phyloP scores from a whole-genome alignment of 2,888 invertebrate species.

The Philaethria dido region DNA sequence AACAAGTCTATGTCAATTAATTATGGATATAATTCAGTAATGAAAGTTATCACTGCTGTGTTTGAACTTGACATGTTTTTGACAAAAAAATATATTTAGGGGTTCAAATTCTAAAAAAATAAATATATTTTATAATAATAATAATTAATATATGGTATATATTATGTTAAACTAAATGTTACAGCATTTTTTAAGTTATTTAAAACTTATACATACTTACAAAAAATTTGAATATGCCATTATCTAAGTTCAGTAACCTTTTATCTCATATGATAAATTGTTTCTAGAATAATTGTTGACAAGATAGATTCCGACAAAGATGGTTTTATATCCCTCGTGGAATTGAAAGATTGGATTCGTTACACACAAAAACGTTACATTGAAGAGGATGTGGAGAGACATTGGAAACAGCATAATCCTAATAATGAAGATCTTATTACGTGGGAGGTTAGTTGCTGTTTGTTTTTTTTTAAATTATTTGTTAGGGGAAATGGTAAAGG shows the following conservation, averaged over 20 bases:
- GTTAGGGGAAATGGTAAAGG: no score
- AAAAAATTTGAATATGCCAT: constrained; percentile 10
- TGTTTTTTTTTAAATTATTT: neutral
- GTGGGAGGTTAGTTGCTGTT: constrained; percentile 87
- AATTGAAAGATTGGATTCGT: constrained; percentile 97
- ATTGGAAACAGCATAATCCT: constrained; percentile 96
- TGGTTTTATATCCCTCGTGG: constrained; percentile 92
- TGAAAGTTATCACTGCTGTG: no score
- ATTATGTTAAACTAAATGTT: no score
- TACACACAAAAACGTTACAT: constrained; percentile 97
- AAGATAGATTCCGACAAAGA: constrained; percentile 95
- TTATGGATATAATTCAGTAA: no score
- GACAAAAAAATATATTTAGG: no score
- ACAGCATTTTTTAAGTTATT: no score
- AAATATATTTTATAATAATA: no score
- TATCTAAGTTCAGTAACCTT: constrained; percentile 48
- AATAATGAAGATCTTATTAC: constrained; percentile 88
- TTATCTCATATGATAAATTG: constrained; percentile 45
- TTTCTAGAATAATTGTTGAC: constrained; percentile 92
- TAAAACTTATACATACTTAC: no score
- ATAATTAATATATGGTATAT: no score
- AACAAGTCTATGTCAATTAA: no score
- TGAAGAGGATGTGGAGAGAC: constrained; percentile 94
- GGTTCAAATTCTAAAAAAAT: no score
- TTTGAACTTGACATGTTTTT: no score